These are phyloP conservation scores for Muschampia plurimacula DNA, from an alignment of 2,888 invertebrate species.

Conservation along the genomic window DNA sequence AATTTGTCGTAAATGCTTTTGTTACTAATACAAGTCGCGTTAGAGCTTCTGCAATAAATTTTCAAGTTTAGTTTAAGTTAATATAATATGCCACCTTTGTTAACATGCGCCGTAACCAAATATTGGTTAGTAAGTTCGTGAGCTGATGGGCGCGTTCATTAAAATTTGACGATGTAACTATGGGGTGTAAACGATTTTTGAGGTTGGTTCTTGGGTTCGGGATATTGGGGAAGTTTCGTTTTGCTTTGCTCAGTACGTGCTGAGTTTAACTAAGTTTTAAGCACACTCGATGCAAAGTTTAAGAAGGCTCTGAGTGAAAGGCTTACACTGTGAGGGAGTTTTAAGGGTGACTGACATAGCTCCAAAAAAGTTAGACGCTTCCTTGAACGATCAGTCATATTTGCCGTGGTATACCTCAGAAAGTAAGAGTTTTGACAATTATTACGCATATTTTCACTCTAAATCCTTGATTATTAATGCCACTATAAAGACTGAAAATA, in stretches of 20 bases:
- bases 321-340: background rate
- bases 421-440: background rate
- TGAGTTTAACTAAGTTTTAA: slow-evolving; percentile 5
- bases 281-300: slow-evolving; percentile 1
- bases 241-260: slow-evolving; percentile 8
- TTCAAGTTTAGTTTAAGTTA: slow-evolving; percentile 69
- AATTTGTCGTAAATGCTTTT: background rate
- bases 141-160: slow-evolving; percentile 56
- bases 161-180: slow-evolving; percentile 49
- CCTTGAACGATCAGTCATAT: background rate
- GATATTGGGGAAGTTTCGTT: slow-evolving; percentile 6
- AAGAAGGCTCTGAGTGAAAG: background rate
- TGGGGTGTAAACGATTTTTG: slow-evolving; percentile 29
- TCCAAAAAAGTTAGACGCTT: background rate
- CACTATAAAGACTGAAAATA: no score
- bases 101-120: slow-evolving; percentile 70
- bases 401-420: background rate
- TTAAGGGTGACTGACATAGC: background rate
- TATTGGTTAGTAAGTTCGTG: slow-evolving; percentile 66
- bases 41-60: slow-evolving; percentile 69
- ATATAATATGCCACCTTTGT: slow-evolving; percentile 74
- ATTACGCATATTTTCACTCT: no score
- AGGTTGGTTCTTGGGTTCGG: slow-evolving; percentile 11
- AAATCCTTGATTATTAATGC: no score
- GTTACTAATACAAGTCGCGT: slow-evolving; percentile 48